Evolutionary conservation across 1,140 invertebrate species (phyloP).

Genomic region (Camponotus vicinus): DNA sequence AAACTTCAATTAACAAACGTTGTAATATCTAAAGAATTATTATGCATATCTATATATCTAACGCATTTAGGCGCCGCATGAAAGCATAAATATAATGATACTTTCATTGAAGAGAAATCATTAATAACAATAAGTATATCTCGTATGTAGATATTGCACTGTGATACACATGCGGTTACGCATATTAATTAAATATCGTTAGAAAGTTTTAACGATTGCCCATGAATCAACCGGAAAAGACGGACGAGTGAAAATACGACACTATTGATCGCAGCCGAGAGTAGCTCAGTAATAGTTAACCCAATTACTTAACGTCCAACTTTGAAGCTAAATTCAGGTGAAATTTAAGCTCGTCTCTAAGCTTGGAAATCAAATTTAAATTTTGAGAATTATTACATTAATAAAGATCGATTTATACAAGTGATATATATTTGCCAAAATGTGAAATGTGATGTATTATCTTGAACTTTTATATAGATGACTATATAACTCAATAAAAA

Average conservation of each 20-base stretch:
- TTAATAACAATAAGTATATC: slow-evolving; percentile 17
- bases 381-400: slow-evolving; percentile 42
- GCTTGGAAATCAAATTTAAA: not conserved
- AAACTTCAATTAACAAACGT: not conserved
- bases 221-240: slow-evolving; percentile 79
- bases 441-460: not conserved
- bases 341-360: slow-evolving; percentile 29
- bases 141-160: slow-evolving; percentile 4
- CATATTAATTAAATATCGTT: slow-evolving; percentile 76
- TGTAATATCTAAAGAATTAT: not conserved
- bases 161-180: slow-evolving; percentile 38
- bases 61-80: too few relatives aligned
- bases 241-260: slow-evolving; percentile 76
- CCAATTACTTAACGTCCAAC: slow-evolving; percentile 46
- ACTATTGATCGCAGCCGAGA: slow-evolving; percentile 66
- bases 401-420: not conserved
- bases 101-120: slow-evolving; percentile 36
- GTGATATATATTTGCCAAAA: not conserved
- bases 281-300: slow-evolving; percentile 54
- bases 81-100: not conserved
- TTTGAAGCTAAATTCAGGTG: slow-evolving; percentile 14
- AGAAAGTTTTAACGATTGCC: slow-evolving; percentile 83
- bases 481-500: not conserved
- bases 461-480: not conserved
- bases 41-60: not conserved